A percentile compares a stretch with the other conserved stretches of the same genome.
Conservation (phyloP, 2,113 vertebrate genomes). For the Alouatta palliata region DNA sequence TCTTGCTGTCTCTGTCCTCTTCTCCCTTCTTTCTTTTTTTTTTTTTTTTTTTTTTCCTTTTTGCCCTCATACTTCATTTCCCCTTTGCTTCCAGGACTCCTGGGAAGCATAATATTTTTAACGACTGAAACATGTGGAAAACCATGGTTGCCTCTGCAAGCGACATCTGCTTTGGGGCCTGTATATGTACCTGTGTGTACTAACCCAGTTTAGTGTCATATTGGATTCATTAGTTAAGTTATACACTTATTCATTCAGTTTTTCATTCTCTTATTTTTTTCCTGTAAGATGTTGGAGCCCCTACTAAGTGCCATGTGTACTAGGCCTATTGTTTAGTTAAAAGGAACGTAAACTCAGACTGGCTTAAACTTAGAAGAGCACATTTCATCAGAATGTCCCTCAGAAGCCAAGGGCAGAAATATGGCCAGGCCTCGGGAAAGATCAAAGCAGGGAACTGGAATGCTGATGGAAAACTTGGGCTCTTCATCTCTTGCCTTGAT, state of each 20-base stretch:
- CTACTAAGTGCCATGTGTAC: not conserved
- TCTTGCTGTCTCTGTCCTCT: not conserved
- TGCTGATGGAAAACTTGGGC: not conserved
- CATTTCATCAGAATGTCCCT: not conserved
- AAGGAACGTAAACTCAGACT: conserved; percentile 3
- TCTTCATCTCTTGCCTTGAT: not conserved
- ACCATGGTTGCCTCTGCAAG: not conserved
- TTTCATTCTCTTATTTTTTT: conserved; percentile 7
- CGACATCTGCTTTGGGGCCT: not conserved
- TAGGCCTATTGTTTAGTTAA: not conserved
- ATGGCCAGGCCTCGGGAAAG: not conserved
- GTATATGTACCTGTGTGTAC: not conserved
- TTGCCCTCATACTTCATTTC: not conserved
- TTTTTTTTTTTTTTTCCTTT: not conserved
- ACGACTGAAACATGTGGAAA: not conserved
- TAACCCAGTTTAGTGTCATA: not conserved
- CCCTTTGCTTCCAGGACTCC: not conserved
- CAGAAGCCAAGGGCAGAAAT: not conserved
- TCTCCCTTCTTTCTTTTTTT: not conserved
- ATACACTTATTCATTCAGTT: not conserved
- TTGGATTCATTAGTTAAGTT: not conserved
- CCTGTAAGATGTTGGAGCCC: not conserved
- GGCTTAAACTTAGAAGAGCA: not conserved
- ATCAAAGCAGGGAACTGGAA: not conserved
- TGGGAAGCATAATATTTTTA: not conserved